Base-by-base conservation (phyloP, 2,888 invertebrate genomes). In the Nymphalis urticae region DNA sequence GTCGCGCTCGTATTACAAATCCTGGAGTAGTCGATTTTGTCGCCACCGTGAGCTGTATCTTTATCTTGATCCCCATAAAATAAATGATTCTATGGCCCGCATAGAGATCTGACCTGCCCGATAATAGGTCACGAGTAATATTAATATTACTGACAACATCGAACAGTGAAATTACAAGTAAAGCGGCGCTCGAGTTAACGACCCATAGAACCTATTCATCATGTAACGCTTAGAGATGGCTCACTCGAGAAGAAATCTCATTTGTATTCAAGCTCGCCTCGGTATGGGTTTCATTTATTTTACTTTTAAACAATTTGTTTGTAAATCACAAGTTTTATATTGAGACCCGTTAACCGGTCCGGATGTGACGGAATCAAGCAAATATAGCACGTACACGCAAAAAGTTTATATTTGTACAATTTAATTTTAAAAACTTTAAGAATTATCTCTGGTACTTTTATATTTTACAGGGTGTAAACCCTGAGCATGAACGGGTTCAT, bases 61-160 rank as follows among this genome's bases (percentile, higher is more conserved):
- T 79, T 85, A 89, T 88, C 87, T 83, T 70, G 86, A 88, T 87
- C 79, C 81, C 78, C 81, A 80, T 85, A 81, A 85, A 87, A 87
- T 86, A 86, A 87, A 87, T 86, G 81, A 79, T 82, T 77, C 82
- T 81, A 82, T 77, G 69, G 74, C 77, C 76, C 73, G 72, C 74
- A 75, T 72, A 68, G 68, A 86, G 90, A 91, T 90, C 77, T 87
- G 85, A 91, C 87, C 89, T 75, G 74, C 64, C 73, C 81, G 91
- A 90, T 90, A 87, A 85, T 86, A 85, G 91, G 87, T 89, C 89
- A 88, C 81, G 76, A 82, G 82, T 85, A 62, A 86, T 90, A 92
- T 92, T 91, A 90, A 91, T 91, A 87, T 87, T 85, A 86, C 89
- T 82, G 86, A 87, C 88, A 89, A 88, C 87, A 86, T 89, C 84